Evolutionary conservation across 1,140 invertebrate species (phyloP), one percentile per base, ranked within the genome.

Genomic region (Pachyrhynchus sulphureomaculatus): DNA sequence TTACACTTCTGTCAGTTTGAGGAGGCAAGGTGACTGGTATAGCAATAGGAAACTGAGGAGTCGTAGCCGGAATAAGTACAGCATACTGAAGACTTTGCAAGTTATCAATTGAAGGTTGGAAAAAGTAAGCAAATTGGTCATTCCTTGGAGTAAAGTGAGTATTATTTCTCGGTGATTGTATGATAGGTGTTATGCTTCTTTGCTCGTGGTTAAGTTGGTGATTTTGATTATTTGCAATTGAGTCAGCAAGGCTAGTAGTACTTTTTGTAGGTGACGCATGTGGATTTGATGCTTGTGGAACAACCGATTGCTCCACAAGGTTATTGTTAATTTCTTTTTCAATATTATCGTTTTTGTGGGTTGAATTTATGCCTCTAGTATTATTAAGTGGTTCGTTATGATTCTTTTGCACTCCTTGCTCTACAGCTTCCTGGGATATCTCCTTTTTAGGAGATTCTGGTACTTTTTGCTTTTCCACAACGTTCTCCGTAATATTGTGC

Each of bases 21-120:
- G 59, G 10, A 2, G 62, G 47, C 17, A 69, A 17, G 32, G 58
- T 57, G 5, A 72, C 23, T 13, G 72, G 65, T 20, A 71, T 59
- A 2, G 68, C 59, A 18, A 69, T 51, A 6, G 71, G 68, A 33
- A 70, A 53, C 29, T 64, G 64, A 10, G 65, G 39, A 4, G 66
- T 76, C 2, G n/a, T 20, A 2, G 49, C 9, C 12, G 82, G 81
- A 39, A 84, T 77, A 64, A 84, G 69, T 48, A 84, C 76, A 9
- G 82, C 82, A 67, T 83, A 76, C 70, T 83, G 83, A 63, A 83
- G 72, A 49, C 75, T 64, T 51, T 69, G 67, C 15, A 70, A 39
- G 4, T 37, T 62, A 13, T 75, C 73, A 8, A 80, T 55, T 3
- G 76, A 75, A 6, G 78, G 75, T 53, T 79, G 80, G 2, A 81